phyloP scores from a whole-genome alignment of 2,888 invertebrate species.

The Corythucha ciliata region DNA sequence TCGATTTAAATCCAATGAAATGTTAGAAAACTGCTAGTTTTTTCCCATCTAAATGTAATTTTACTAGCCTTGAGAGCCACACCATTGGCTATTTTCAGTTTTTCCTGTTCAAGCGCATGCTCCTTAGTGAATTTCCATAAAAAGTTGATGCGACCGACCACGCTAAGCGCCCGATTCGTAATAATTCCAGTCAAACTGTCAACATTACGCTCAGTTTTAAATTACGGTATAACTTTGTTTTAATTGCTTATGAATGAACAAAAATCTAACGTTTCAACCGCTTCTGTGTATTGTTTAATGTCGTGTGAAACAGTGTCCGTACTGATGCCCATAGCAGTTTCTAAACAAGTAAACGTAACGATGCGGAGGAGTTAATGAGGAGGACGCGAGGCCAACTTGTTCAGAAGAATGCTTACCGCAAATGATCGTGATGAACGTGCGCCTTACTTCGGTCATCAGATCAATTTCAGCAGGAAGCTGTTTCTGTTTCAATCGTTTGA shows the following conservation, averaged over 20 bases:
- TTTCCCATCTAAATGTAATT: no score
- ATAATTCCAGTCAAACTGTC: no score
- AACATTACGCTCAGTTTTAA: neutral
- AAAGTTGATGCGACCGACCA: no score
- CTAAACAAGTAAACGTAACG: no score
- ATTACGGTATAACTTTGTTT: no score
- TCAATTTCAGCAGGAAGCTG: constrained; percentile 57
- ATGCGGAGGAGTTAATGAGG: no score
- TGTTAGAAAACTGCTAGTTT: no score
- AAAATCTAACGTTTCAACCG: neutral
- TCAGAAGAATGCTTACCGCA: no score
- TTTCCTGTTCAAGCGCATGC: neutral
- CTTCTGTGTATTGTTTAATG: neutral
- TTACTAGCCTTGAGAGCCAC: no score
- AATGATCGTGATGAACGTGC: constrained; percentile 33
- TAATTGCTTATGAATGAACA: no score
- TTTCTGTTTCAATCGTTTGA: constrained; percentile 56
- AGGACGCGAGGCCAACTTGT: neutral
- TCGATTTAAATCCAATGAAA: no score
- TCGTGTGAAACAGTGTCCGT: neutral
- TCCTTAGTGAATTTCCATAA: neutral
- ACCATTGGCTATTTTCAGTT: neutral
- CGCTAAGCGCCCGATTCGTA: no score
- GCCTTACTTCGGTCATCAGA: constrained; percentile 71
- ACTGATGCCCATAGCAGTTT: neutral